Conservation (phyloP, 2,888 invertebrate species). For the Iselma pallidipennis region DNA sequence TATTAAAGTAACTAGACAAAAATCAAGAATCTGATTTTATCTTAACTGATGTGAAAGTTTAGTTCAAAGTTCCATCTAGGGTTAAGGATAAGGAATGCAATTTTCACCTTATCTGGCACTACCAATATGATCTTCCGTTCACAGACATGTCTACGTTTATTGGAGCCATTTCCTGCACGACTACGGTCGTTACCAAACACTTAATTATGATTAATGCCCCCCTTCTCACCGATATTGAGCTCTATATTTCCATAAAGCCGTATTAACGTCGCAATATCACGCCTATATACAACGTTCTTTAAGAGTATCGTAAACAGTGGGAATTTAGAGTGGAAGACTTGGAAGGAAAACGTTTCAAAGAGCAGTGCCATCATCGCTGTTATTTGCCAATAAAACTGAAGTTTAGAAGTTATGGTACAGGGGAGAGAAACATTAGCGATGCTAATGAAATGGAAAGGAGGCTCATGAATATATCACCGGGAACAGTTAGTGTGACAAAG, state of each 20-base stretch:
- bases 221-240: conserved; percentile 59
- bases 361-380: conserved; percentile 41
- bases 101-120: conserved; percentile 51
- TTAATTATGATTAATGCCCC: conserved; percentile 54
- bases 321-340: conserved; percentile 40
- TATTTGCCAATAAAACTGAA: conserved; percentile 49
- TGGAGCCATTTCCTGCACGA: conserved; percentile 50
- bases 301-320: conserved; percentile 47
- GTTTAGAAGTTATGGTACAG: conserved; percentile 42
- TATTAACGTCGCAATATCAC: conserved; percentile 60
- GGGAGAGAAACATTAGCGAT: conserved; percentile 43
- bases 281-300: conserved; percentile 47
- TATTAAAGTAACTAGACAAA: background rate
- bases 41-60: conserved; percentile 8
- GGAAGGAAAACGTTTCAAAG: conserved; percentile 38
- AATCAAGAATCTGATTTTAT: background rate
- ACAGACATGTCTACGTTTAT: conserved; percentile 51
- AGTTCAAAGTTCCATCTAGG: conserved; percentile 37
- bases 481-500: conserved; percentile 31
- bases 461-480: conserved; percentile 41
- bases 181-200: conserved; percentile 50
- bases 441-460: conserved; percentile 46
- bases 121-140: conserved; percentile 51
- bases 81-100: conserved; percentile 49
- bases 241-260: conserved; percentile 63